phyloP scores from a whole-genome alignment of 2,797 vertebrate genomes.

The Clamator glandarius region DNA sequence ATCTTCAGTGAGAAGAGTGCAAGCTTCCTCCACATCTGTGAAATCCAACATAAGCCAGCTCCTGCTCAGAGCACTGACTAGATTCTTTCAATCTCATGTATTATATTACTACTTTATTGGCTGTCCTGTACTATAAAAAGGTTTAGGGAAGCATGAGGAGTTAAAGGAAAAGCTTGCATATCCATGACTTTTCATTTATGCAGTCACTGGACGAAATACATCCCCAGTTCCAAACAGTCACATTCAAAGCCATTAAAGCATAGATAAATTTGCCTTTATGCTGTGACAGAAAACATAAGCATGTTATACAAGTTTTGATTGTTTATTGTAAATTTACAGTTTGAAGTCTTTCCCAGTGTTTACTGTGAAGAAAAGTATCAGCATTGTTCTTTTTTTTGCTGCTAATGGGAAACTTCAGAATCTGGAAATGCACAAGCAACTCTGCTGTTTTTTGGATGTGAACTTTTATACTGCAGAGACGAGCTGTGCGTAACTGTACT shows the following conservation, averaged over 20 bases:
- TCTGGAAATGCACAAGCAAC: not conserved
- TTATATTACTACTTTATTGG: not conserved
- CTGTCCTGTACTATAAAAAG: not conserved
- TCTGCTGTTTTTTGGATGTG: not conserved
- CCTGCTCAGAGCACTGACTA: not conserved
- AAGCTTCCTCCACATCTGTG: not conserved
- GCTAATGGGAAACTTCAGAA: not conserved
- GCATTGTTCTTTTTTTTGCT: not conserved
- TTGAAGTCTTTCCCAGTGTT: not conserved
- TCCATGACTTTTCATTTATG: slow-evolving; percentile 1
- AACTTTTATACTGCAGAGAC: not conserved
- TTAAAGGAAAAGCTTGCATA: slow-evolving; percentile 5
- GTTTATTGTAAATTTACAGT: slow-evolving; percentile 5
- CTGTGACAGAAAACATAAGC: not conserved
- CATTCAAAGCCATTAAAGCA: slow-evolving; percentile 7
- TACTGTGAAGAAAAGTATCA: not conserved
- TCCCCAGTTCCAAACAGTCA: not conserved
- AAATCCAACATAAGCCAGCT: not conserved
- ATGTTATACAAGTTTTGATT: not conserved
- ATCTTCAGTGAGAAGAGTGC: not conserved
- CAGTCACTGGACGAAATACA: not conserved
- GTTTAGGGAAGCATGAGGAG: not conserved
- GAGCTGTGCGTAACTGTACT: not conserved
- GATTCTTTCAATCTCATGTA: not conserved
- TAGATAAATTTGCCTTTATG: not conserved